A percentile compares a stretch with the other conserved stretches of the same genome.
Conservation (phyloP, 2,888 invertebrate species). For the Clostera curtula region DNA sequence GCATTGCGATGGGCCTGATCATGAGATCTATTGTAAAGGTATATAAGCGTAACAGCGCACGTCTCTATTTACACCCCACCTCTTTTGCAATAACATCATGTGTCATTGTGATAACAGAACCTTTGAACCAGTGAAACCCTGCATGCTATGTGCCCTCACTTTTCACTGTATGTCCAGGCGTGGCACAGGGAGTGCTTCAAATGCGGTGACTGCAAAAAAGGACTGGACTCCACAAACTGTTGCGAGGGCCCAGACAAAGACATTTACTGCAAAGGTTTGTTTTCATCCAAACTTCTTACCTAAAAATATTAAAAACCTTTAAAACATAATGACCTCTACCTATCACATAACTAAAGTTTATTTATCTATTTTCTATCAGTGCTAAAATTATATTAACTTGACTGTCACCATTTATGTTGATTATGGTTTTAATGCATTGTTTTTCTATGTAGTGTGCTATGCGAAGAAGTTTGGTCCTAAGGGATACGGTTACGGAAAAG, state of each 20-base stretch:
- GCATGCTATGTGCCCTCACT: constrained; percentile 55
- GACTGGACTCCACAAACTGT: constrained; percentile 92
- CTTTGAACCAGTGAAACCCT: constrained; percentile 32
- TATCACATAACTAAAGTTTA: neutral
- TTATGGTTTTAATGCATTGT: constrained; percentile 33
- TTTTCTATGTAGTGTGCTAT: constrained; percentile 87
- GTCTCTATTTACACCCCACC: constrained; percentile 22
- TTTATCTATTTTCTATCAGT: constrained; percentile 1
- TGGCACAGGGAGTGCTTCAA: constrained; percentile 97
- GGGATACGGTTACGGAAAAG: constrained; percentile 98
- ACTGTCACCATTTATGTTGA: constrained; percentile 14
- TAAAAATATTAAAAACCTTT: too few species aligned
- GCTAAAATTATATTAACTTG: constrained; percentile 8
- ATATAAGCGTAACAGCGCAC: constrained; percentile 41
- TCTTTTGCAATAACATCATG: constrained; percentile 46
- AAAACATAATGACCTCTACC: too few species aligned
- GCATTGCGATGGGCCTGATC: constrained; percentile 95
- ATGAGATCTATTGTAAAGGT: constrained; percentile 95
- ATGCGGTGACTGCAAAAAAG: constrained; percentile 90
- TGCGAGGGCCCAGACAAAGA: constrained; percentile 96
- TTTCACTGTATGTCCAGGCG: constrained; percentile 78
- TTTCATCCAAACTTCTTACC: constrained; percentile 17
- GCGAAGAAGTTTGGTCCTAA: constrained; percentile 98
- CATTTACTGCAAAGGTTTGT: constrained; percentile 96
- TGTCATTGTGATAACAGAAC: constrained; percentile 53